Evolutionary conservation across 1,140 invertebrate species (phyloP), one percentile per base, ranked within the genome.

Genomic region (Delia radicum): DNA sequence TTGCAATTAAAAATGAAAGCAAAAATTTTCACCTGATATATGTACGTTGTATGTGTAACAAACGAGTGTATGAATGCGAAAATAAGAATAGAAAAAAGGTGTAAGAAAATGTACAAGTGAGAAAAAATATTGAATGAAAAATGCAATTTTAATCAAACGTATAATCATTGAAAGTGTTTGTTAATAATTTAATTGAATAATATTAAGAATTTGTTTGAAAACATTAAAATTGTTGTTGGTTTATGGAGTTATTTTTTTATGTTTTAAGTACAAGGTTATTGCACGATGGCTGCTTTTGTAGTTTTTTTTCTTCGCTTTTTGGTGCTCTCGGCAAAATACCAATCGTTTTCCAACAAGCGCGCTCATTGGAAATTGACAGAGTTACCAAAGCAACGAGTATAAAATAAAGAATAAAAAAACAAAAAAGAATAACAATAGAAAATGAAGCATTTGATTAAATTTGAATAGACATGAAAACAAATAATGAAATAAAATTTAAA

Each of bases 251-350:
- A 18, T 26, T 33, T 28, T 55, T 73, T 73, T 73, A 26, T 48
- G 72, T 61, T 61, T 48, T 55, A 55, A 28, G 72, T 73, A 73
- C 72, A 73, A 73, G 72, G 72, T 73, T 73, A 73, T 73, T 73
- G 72, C 33, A 73, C 72, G 37, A 26, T 33, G 33, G 65, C 29
- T 24, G 65, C 65, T 24, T 31, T 33, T 69, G 27, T 33, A 10
- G n/a, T 37, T 33, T 37, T 33, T 67, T 33, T 31, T 67, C 63
- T 31, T n/a, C 18, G 0, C 65, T 10, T n/a, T 26, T 15, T 33
- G 3, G n/a, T 24, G 7, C 24, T 69, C 18, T 69, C 8, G 5
- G 4, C 24, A 48, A 48, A 48, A 48, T n/a, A 18, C 46, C 46
- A 18, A 48, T 48, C n/a, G 46, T 6, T n/a, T 48, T 48, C 46